phyloP scores from a whole-genome alignment of 2,797 vertebrate species.

The Basileuterus tristriatus region DNA sequence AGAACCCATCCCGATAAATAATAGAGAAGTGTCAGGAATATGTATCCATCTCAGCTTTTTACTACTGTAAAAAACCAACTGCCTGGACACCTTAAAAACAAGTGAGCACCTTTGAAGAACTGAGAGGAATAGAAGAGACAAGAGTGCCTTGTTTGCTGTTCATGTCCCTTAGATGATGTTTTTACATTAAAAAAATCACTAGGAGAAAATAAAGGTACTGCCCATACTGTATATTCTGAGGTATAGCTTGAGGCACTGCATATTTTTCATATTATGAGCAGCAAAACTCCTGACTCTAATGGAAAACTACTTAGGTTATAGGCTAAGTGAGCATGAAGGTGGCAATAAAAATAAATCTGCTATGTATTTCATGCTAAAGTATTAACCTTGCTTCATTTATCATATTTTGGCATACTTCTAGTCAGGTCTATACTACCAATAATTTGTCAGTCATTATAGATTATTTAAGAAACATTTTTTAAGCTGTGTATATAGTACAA shows the following conservation, averaged over 20 bases:
- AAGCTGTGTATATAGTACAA: neutral
- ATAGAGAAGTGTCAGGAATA: neutral
- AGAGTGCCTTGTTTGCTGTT: neutral
- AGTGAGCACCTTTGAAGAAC: neutral
- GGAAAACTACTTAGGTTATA: neutral
- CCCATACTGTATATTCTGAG: neutral
- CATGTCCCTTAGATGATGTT: neutral
- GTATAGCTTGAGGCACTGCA: neutral
- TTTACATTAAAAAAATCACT: neutral
- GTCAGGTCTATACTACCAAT: neutral
- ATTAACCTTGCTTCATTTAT: conserved; percentile 3
- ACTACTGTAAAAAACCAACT: neutral
- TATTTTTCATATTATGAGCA: neutral
- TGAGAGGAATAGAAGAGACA: neutral
- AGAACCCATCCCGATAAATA: neutral
- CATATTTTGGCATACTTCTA: neutral
- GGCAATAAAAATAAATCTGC: conserved; percentile 21
- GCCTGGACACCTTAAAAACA: neutral
- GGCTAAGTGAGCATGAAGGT: neutral
- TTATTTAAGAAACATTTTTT: neutral
- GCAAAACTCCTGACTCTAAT: neutral
- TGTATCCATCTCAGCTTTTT: neutral
- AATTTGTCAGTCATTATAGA: neutral
- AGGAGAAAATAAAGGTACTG: neutral
- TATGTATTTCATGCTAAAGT: neutral